Evolutionary conservation across 2,888 invertebrate genomes (phyloP).

Genomic region (Stenodema calcarata): DNA sequence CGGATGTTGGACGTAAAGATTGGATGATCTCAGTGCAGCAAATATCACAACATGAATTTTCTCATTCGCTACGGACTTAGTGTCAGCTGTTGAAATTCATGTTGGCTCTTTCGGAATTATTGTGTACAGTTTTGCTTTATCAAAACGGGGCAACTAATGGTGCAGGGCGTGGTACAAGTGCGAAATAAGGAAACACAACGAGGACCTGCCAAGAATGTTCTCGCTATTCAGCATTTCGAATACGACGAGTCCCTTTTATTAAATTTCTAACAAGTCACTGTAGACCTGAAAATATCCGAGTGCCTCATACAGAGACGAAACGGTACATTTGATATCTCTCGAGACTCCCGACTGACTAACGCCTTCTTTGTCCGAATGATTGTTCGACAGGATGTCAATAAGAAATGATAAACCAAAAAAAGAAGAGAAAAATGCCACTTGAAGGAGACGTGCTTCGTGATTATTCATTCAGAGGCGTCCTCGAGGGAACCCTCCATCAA

Average conservation of each 20-base stretch:
- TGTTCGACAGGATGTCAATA: neutral
- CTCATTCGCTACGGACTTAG: too few species aligned
- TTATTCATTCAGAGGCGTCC: constrained; percentile 30
- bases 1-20: too few species aligned
- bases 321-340: neutral
- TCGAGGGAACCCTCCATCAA: constrained; percentile 27
- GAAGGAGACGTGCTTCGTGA: neutral
- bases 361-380: neutral
- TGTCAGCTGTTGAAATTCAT: too few species aligned
- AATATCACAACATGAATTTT: too few species aligned
- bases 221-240: neutral
- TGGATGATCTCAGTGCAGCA: too few species aligned
- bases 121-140: too few species aligned
- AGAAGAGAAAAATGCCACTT: neutral
- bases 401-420: too few species aligned
- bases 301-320: neutral
- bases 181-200: neutral
- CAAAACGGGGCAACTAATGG: too few species aligned
- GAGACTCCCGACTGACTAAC: neutral
- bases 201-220: neutral
- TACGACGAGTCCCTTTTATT: neutral
- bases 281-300: neutral
- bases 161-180: too few species aligned
- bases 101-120: too few species aligned
- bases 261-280: neutral